phyloP scores from a whole-genome alignment of 2,113 vertebrate species.

The Malurus alboscapulatus region DNA sequence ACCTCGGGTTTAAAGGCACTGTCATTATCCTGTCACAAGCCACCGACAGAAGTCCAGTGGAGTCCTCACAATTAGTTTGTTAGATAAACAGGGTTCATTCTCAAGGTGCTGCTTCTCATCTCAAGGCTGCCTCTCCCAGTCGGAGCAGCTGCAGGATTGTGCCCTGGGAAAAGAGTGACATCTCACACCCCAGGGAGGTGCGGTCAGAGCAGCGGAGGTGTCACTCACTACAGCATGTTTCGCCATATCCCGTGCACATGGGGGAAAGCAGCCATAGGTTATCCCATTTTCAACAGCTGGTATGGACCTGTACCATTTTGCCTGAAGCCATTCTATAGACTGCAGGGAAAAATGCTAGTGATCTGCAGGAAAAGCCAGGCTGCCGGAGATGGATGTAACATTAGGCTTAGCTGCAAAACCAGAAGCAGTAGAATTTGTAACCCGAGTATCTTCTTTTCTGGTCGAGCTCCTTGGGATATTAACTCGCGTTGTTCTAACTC shows the following conservation, averaged over 20 bases:
- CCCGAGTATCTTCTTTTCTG: neutral
- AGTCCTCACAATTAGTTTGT: neutral
- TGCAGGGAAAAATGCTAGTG: neutral
- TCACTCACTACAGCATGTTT: neutral
- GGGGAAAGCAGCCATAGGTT: neutral
- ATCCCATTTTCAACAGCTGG: neutral
- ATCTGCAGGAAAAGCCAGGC: neutral
- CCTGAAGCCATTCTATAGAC: neutral
- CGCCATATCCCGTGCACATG: neutral
- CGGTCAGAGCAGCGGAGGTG: neutral
- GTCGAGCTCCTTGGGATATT: conserved; percentile 1
- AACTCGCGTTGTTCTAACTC: neutral
- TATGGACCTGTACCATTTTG: neutral
- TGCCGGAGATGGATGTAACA: neutral
- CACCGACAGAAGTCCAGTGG: neutral
- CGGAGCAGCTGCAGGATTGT: neutral
- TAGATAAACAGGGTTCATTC: neutral
- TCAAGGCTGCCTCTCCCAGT: accelerated
- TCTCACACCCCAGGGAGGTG: neutral
- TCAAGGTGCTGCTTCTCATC: neutral
- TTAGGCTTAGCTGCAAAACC: neutral
- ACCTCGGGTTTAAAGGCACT: neutral
- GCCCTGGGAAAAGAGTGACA: neutral
- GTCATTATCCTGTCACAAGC: neutral
- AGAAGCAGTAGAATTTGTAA: neutral